Evolutionary conservation across 1,140 invertebrate genomes (phyloP).

Genomic region (Drosophila sucinea): DNA sequence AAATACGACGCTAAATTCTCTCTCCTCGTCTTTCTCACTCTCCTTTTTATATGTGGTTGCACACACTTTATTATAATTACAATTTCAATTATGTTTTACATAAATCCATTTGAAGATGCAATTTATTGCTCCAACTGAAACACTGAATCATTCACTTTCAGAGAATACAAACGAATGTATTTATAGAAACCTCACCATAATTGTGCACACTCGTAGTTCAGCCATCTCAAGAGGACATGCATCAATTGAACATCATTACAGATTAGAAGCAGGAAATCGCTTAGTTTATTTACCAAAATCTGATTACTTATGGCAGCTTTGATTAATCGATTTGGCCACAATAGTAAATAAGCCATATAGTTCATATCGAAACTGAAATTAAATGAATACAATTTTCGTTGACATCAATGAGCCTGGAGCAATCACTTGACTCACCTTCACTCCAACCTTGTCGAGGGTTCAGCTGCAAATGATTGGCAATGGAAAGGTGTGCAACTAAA

Average conservation of each 20-base stretch:
- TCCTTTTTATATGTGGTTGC: too few relatives aligned
- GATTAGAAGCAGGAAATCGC: conserved; percentile 26
- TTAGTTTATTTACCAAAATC: conserved; percentile 34
- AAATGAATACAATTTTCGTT: neutral
- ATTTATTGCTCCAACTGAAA: too few relatives aligned
- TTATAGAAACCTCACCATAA: neutral
- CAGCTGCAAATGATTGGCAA: neutral
- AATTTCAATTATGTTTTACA: neutral
- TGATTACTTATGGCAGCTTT: conserved; percentile 39
- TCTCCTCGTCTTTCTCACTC: too few relatives aligned
- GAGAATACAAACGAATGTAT: neutral
- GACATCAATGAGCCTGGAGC: too few relatives aligned
- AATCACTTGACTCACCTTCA: neutral
- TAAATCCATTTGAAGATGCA: neutral
- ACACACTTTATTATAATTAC: neutral
- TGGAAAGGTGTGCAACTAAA: neutral
- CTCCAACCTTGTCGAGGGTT: neutral
- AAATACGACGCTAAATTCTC: too few relatives aligned
- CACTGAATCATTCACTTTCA: too few relatives aligned
- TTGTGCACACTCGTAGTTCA: conserved; percentile 23
- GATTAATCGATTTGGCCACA: conserved; percentile 24
- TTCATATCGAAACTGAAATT: conserved; percentile 1
- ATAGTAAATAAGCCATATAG: conserved; percentile 14
- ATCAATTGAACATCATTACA: conserved; percentile 41
- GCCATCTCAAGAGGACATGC: conserved; percentile 38